Evolutionary conservation across 2,888 invertebrate species (phyloP), one percentile per base, ranked within the genome.

Genomic region (Griposia aprilina): DNA sequence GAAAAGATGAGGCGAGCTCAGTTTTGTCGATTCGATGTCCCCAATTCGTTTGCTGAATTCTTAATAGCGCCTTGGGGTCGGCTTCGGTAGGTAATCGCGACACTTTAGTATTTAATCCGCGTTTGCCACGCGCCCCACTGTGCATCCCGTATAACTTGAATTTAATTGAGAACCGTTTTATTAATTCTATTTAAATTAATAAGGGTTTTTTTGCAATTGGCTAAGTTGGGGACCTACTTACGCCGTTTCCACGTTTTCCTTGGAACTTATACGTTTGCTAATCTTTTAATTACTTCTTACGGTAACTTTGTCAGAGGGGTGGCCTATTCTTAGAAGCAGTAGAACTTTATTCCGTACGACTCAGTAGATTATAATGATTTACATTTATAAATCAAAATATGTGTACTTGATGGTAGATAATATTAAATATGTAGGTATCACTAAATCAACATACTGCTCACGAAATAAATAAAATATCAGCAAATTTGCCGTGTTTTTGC

Each of bases 21-120:
- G 96, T 96, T 96, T 94, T 93, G 94, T 94, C 96, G 96, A 96
- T 95, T 94, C 96, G 94, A 94, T 95, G 96, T 96, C 95, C 95
- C 93, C 94, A 93, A 95, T 96, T 94, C 96, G 96, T 95, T 95
- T 92, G 92, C 93, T 94, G 96, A 96, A 96, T 96, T 92, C 95
- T 91, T 95, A 96, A 96, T 95, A 92, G 92, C 92, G 93, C 92
- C 93, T 90, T 89, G 91, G 94, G 94, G 94, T 92, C 93, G 93
- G 89, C 90, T 91, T 88, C 89, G 91, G 90, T 91, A 91, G 91
- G 93, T 94, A 94, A 94, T 94, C 93, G 92, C 89, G 91, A 90
- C 94, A 93, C 93, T 95, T 94, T 93, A 92, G 93, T 93, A 95
- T 96, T 96, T 96, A 95, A 96, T 94, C 93, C 94, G 91, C 93